Percentiles rank a stretch among this genome's conserved stretches.
Conservation (phyloP, 2,797 vertebrate genomes). For the Phalanger gymnotis region DNA sequence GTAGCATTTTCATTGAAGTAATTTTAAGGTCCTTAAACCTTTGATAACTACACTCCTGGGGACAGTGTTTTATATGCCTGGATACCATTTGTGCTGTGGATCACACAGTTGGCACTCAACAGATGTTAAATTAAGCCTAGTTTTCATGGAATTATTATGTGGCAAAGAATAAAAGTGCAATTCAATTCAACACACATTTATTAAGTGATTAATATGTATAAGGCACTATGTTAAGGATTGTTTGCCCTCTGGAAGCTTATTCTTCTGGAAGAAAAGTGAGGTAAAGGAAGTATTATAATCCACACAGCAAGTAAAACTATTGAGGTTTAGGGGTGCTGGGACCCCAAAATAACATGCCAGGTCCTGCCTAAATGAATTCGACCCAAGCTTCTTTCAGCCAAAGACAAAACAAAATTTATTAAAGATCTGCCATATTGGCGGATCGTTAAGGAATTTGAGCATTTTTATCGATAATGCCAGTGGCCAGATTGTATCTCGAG, state of each 20-base stretch:
- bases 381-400: too few species aligned
- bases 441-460: too few species aligned
- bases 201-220: background rate
- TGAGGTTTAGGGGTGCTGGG: too few species aligned
- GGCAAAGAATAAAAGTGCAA: background rate
- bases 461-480: too few species aligned
- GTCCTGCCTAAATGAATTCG: too few species aligned
- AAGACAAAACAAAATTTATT: too few species aligned
- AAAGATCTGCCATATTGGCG: too few species aligned
- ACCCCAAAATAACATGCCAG: too few species aligned
- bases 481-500: too few species aligned
- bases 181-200: background rate
- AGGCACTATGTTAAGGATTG: background rate
- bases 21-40: constrained; percentile 24
- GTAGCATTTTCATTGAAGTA: background rate
- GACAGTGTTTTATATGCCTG: fast-evolving
- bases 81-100: fast-evolving
- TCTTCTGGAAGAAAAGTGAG: background rate
- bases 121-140: background rate
- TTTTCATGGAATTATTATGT: fast-evolving
- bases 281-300: background rate
- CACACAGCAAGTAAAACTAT: background rate
- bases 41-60: background rate
- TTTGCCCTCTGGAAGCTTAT: background rate
- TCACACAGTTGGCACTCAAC: fast-evolving